These are phyloP conservation scores for Drosophila nasuta DNA, from an alignment of 1,140 invertebrate genomes.

Conservation along the genomic window DNA sequence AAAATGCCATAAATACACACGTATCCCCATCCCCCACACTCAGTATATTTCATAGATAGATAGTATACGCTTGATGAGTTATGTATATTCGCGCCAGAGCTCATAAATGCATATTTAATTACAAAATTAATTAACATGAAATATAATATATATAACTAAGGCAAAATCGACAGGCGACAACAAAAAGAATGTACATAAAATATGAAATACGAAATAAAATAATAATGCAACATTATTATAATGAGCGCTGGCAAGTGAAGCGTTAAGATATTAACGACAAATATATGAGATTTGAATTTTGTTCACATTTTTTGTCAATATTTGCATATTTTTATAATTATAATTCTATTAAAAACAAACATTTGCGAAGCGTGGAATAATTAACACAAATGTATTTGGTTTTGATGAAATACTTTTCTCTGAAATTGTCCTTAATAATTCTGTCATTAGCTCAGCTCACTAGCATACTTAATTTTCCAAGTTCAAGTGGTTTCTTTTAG, in stretches of 20 bases:
- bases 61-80: constrained; percentile 60
- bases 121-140: constrained; percentile 82
- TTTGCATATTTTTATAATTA: constrained; percentile 17
- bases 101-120: constrained; percentile 79
- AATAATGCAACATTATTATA: constrained; percentile 36
- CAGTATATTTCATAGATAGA: constrained; percentile 23
- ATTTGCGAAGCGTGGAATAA: constrained; percentile 4
- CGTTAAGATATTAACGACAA: constrained; percentile 57
- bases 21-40: background rate
- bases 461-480: background rate
- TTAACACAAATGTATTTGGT: constrained; percentile 10
- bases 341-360: constrained; percentile 16
- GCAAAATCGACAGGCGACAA: constrained; percentile 35
- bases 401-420: background rate
- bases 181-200: constrained; percentile 22
- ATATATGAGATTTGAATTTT: constrained; percentile 25
- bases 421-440: too few species aligned
- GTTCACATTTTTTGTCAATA: constrained; percentile 7
- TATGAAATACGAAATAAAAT: constrained; percentile 27
- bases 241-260: constrained; percentile 29
- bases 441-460: background rate
- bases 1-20: constrained; percentile 65
- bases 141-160: constrained; percentile 50
- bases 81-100: constrained; percentile 56
- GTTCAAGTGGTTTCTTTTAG: background rate